Evolutionary conservation across 2,888 invertebrate genomes (phyloP).

Genomic region (Chrysodeixis includens): DNA sequence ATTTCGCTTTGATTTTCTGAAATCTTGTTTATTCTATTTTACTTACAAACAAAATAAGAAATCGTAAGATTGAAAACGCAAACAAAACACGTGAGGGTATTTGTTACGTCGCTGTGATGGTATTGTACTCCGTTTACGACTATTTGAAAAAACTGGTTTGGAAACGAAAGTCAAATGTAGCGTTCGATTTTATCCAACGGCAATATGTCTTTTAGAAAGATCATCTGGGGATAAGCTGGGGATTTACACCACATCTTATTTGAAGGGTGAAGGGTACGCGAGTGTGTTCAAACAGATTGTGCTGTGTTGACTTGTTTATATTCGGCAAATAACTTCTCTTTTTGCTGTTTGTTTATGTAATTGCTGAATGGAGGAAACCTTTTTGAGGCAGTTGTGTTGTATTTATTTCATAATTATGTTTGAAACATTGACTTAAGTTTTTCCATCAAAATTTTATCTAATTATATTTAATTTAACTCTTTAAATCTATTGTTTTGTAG

Average conservation of each 20-base stretch:
- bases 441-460: too few relatives aligned
- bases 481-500: too few relatives aligned
- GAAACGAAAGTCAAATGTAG: conserved; percentile 24
- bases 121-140: conserved; percentile 30
- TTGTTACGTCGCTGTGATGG: conserved; percentile 22
- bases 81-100: conserved; percentile 5
- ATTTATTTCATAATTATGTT: background rate
- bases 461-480: too few relatives aligned
- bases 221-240: conserved; percentile 38
- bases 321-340: conserved; percentile 20
- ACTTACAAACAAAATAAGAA: conserved; percentile 22
- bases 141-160: conserved; percentile 19
- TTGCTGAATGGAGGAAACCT: background rate
- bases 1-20: conserved; percentile 22
- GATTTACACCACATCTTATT: conserved; percentile 25
- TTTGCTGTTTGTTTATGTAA: conserved; percentile 16
- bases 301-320: conserved; percentile 23
- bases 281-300: conserved; percentile 33
- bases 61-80: conserved; percentile 26
- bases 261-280: conserved; percentile 13
- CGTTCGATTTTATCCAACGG: conserved; percentile 29
- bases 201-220: conserved; percentile 19
- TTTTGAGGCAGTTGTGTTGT: background rate
- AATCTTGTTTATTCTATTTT: conserved; percentile 19
- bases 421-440: background rate